Percentiles rank a stretch among this genome's conserved stretches.
Conservation (phyloP, 2,113 vertebrate genomes). For the Actenoides hombroni region DNA sequence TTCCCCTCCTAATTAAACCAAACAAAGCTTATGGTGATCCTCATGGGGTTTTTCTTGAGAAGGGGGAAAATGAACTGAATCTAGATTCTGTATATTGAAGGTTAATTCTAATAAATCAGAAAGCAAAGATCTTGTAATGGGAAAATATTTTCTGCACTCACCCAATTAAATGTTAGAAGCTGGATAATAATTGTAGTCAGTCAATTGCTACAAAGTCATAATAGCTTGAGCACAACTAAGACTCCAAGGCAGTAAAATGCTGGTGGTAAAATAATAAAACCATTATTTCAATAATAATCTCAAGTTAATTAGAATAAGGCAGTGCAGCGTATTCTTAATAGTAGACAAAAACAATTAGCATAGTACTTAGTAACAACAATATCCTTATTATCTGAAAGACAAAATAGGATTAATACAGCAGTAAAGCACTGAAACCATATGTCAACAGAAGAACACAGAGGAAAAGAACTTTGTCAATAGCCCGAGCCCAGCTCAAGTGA, state of each 20-base stretch:
- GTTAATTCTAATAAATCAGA: constrained; percentile 59
- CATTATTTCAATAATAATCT: constrained; percentile 68
- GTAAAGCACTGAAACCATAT: not conserved
- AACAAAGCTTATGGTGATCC: not conserved
- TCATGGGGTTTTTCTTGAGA: not conserved
- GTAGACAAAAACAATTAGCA: constrained; percentile 62
- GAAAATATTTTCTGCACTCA: constrained; percentile 27
- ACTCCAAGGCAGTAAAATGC: constrained; percentile 56
- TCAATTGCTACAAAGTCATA: constrained; percentile 63
- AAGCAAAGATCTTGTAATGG: constrained; percentile 43
- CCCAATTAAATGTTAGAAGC: constrained; percentile 59
- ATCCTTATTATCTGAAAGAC: constrained; percentile 59
- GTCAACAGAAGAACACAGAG: constrained; percentile 7
- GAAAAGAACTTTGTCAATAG: not conserved
- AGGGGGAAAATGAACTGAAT: not conserved
- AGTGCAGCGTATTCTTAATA: constrained; percentile 49
- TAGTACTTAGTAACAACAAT: constrained; percentile 54
- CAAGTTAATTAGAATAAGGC: constrained; percentile 63
- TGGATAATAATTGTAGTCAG: constrained; percentile 63
- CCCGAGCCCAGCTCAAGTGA: not conserved
- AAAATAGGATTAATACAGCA: constrained; percentile 53
- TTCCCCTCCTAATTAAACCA: not conserved
- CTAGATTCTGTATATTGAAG: not conserved
- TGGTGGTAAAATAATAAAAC: constrained; percentile 60
- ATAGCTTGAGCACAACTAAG: constrained; percentile 52